phyloP scores from a whole-genome alignment of 2,888 invertebrate genomes.

The Palloptera scutellata region DNA sequence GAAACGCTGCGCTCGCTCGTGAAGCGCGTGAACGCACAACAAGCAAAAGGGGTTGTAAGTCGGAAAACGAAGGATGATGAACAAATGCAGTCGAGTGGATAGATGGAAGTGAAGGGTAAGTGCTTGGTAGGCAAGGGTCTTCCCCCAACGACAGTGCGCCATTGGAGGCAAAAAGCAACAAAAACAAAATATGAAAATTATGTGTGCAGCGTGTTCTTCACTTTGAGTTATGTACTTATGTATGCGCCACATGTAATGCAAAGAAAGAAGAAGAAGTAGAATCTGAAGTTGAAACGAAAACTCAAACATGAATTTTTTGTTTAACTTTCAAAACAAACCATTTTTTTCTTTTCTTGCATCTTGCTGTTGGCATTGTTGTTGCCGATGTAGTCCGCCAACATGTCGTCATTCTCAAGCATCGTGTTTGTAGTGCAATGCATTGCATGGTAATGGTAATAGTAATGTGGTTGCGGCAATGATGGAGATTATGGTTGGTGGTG shows the following conservation, averaged over 20 bases:
- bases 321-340: neutral
- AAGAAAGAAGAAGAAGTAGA: neutral
- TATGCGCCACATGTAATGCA: constrained; percentile 18
- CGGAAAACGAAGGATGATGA: neutral
- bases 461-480: no score
- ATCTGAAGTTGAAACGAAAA: neutral
- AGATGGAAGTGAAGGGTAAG: neutral
- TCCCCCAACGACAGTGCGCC: neutral
- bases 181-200: constrained; percentile 1
- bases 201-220: constrained; percentile 6
- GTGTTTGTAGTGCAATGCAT: neutral
- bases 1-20: neutral
- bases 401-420: neutral
- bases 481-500: neutral
- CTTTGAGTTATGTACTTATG: constrained; percentile 18
- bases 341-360: neutral
- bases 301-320: neutral
- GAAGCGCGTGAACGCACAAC: neutral
- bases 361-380: constrained; percentile 19
- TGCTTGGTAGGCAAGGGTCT: neutral
- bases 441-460: neutral
- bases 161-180: neutral
- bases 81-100: neutral
- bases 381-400: constrained; percentile 1
- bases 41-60: neutral